phyloP scores from a whole-genome alignment of 2,888 invertebrate species.

The Ommatoiulus sabulosus region DNA sequence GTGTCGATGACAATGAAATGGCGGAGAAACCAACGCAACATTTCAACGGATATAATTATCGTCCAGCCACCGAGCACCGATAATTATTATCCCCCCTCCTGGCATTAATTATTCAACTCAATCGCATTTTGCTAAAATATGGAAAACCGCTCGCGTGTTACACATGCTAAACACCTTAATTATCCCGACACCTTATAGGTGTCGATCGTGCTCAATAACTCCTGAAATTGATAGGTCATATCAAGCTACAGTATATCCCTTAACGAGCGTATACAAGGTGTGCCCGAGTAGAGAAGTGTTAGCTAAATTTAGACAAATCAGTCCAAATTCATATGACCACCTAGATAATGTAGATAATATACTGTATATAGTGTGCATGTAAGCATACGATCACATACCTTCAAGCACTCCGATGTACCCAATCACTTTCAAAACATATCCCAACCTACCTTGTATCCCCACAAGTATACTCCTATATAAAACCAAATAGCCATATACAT shows the following conservation, averaged over 20 bases:
- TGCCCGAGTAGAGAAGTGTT: background rate
- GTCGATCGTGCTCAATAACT: background rate
- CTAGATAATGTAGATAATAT: too few species aligned
- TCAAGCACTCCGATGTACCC: too few species aligned
- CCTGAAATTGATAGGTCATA: background rate
- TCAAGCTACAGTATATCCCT: background rate
- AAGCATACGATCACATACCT: too few species aligned
- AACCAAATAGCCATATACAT: too few species aligned
- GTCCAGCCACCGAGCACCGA: background rate
- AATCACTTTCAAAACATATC: too few species aligned
- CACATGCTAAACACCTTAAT: background rate
- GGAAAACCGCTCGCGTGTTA: background rate
- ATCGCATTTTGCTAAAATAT: conserved; percentile 35
- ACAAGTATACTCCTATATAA: too few species aligned
- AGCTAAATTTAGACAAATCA: background rate
- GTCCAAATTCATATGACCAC: too few species aligned
- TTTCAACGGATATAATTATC: conserved; percentile 22
- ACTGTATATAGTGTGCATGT: too few species aligned
- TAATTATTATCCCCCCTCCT: background rate
- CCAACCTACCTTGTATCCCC: too few species aligned
- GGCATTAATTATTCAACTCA: background rate
- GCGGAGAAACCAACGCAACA: background rate
- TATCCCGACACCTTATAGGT: background rate
- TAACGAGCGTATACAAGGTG: background rate
- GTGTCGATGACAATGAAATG: conserved; percentile 21